A percentile compares a stretch with the other conserved stretches of the same genome.
phyloP scores from a whole-genome alignment of 2,113 vertebrate genomes.

The Crocuta crocuta region DNA sequence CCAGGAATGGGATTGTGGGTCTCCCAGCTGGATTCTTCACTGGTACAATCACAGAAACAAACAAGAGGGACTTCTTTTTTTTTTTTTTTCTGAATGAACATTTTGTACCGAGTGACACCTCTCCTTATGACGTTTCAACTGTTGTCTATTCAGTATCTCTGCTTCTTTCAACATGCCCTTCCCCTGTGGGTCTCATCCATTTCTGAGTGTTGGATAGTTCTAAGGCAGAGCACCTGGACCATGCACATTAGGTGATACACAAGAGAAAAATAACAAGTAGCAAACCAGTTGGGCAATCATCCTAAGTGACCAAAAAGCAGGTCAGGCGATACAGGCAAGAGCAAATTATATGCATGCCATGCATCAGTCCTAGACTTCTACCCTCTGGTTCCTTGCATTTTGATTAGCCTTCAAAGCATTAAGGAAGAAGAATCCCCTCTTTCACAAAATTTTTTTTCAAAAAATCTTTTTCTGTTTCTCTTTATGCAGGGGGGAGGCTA shows the following conservation, averaged over 20 bases:
- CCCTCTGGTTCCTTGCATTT: neutral
- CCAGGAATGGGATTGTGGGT: neutral
- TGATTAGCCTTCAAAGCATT: neutral
- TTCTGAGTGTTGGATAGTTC: neutral
- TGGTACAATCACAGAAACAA: constrained; percentile 24
- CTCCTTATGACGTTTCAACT: neutral
- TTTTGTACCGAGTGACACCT: constrained; percentile 44
- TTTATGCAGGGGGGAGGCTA: neutral
- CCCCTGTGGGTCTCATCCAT: neutral
- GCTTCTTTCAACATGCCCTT: constrained; percentile 16
- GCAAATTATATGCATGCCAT: neutral
- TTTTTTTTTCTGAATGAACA: neutral
- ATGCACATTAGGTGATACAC: neutral
- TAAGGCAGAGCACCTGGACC: neutral
- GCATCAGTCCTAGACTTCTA: neutral
- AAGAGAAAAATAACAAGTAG: constrained; percentile 14
- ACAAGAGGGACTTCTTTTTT: neutral
- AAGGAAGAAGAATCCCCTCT: neutral
- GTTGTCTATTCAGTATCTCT: neutral
- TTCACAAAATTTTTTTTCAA: neutral
- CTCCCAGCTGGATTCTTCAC: neutral
- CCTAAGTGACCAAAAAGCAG: neutral
- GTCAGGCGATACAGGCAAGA: neutral
- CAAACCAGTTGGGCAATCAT: neutral
- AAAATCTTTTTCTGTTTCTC: neutral